Evolutionary conservation across 2,113 vertebrate genomes (phyloP).

Genomic region (Pavo muticus): DNA sequence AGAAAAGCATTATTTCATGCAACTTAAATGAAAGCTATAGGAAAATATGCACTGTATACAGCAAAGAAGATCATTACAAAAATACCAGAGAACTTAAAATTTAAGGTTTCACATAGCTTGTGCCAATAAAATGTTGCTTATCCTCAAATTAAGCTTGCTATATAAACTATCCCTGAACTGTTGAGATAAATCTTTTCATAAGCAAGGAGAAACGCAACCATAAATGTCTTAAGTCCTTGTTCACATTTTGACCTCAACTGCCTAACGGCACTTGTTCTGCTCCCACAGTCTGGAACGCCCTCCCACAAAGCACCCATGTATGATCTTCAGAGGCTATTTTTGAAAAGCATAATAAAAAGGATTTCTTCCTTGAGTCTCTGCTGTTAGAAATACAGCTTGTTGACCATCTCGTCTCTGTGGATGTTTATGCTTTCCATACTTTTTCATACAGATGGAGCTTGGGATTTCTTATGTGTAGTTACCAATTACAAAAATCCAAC

Average conservation of each 20-base stretch:
- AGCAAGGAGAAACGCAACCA: conserved; percentile 53
- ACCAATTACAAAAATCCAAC: conserved; percentile 1
- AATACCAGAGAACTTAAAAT: neutral
- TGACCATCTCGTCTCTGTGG: neutral
- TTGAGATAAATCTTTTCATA: conserved; percentile 7
- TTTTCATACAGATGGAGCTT: neutral
- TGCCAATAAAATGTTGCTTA: neutral
- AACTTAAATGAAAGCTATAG: neutral
- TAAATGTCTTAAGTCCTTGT: conserved; percentile 31
- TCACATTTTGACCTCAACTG: conserved; percentile 42
- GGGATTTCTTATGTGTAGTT: neutral
- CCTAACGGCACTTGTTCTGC: conserved; percentile 39
- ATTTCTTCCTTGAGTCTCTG: conserved; percentile 45
- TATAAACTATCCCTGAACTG: conserved; percentile 24
- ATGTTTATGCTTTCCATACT: neutral
- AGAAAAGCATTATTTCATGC: neutral
- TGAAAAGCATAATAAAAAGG: conserved; percentile 40
- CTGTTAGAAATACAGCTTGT: neutral
- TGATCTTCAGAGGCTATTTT: conserved; percentile 23
- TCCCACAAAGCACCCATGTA: conserved; percentile 44
- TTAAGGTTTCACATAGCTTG: neutral
- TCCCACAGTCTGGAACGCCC: conserved; percentile 43
- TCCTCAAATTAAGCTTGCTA: conserved; percentile 27
- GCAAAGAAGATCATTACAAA: neutral
- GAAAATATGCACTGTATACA: neutral